phyloP scores from a whole-genome alignment of 1,140 invertebrate species.

The Galleria mellonella region DNA sequence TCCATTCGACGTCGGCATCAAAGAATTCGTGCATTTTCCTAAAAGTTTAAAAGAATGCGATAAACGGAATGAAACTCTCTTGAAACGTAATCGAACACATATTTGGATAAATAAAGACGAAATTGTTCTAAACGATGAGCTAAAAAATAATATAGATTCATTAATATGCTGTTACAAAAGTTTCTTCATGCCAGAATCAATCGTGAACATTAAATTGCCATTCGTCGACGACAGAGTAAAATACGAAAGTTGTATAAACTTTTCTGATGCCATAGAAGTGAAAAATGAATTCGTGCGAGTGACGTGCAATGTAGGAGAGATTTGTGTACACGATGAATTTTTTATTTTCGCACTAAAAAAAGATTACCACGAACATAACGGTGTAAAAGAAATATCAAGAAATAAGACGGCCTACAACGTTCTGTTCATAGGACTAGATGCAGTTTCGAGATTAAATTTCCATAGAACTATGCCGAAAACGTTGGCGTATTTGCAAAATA shows the following conservation, averaged over 20 bases:
- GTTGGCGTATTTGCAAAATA: conserved; percentile 75
- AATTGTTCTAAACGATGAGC: conserved; percentile 50
- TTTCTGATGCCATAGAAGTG: conserved; percentile 56
- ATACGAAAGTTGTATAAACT: conserved; percentile 58
- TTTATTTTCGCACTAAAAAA: conserved; percentile 78
- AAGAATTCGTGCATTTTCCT: conserved; percentile 27
- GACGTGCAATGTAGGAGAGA: conserved; percentile 70
- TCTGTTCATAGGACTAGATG: conserved; percentile 89
- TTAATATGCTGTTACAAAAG: conserved; percentile 77
- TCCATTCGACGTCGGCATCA: conserved; percentile 76
- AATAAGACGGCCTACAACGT: conserved; percentile 74
- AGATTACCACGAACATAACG: conserved; percentile 11
- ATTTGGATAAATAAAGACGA: conserved; percentile 63
- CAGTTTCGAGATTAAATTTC: conserved; percentile 89
- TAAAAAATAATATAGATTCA: conserved; percentile 64
- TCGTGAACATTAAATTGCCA: conserved; percentile 43
- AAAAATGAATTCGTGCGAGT: conserved; percentile 79
- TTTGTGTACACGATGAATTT: conserved; percentile 79
- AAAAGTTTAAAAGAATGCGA: conserved; percentile 32
- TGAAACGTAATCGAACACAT: conserved; percentile 77
- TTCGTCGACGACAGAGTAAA: conserved; percentile 57
- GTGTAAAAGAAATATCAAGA: conserved; percentile 11
- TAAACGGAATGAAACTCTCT: conserved; percentile 47
- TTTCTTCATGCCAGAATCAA: conserved; percentile 62
- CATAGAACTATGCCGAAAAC: conserved; percentile 87